Evolutionary conservation across 2,888 invertebrate species (phyloP), one percentile per base, ranked within the genome.

Genomic region (Apeira syringaria): DNA sequence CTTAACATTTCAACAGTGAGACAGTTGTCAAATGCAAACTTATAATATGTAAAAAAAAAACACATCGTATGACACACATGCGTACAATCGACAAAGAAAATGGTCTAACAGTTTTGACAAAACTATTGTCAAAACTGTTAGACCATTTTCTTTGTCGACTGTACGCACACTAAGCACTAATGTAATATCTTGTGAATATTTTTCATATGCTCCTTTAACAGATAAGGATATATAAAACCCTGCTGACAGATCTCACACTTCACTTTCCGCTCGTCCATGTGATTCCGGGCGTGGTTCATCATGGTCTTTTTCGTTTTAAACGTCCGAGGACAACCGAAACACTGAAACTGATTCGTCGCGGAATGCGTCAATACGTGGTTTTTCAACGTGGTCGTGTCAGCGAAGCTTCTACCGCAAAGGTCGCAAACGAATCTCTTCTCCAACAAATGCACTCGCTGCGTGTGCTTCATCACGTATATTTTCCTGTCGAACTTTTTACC

Each of bases 241-340:
- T 38, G 44, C 0, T 34, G 33, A 26, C 44, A 44, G 5, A 44
- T 25, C 4, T 34, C 38, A 44, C 54, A 44, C 47, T 49, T 41
- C 56, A 69, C 8, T 56, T 62, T 41, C 58, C 56, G 52, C 45
- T 66, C 67, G 20, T 69, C 59, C 9, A 56, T 53, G 22, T 74
- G 74, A 10, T 70, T 71, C 2, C 67, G 55, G 55, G 69, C 60
- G 15, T 74, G 73, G 26, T 72, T 67, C 2, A 49, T 56, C 29
- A 74, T 35, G 0, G 68, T 68, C 29, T 67, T 64, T 48, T 57
- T 54, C 3, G 68, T 55, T 0, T 64, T 64, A 26, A 68, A 74
- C n/a, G 59, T 49, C 47, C 81, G 80, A n/a, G 66, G 50, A 34
- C 86, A 86, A 2, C 79, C 59, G 13, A 71, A 66, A 35, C 86